Conservation (phyloP, 2,113 vertebrate genomes). For the Anser cygnoides region DNA sequence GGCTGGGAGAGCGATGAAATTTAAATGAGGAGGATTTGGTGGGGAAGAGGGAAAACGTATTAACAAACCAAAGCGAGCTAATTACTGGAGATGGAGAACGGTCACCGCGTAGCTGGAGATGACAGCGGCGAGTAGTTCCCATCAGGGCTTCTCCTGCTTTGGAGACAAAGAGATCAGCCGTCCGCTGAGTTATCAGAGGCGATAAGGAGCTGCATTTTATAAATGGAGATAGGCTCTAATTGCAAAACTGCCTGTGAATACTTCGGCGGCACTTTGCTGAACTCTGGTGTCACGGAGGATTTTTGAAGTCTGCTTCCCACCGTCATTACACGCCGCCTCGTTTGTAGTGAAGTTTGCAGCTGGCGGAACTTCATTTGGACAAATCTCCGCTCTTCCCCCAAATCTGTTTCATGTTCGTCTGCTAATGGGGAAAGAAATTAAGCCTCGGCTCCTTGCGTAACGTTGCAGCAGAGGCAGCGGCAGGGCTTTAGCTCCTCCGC, state of each 20-base stretch:
- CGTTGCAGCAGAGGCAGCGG: accelerated
- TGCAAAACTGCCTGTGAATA: neutral
- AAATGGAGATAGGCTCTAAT: neutral
- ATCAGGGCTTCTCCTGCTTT: neutral
- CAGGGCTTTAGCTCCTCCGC: neutral
- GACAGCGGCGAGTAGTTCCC: neutral
- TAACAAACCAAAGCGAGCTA: conserved; percentile 9
- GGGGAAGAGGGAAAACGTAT: neutral
- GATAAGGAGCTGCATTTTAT: neutral
- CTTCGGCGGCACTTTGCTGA: neutral
- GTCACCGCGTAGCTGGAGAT: neutral
- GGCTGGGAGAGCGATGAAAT: conserved; percentile 18
- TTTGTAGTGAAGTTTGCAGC: neutral
- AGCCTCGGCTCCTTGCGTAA: neutral
- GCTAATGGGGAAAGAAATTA: neutral
- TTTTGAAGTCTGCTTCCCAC: neutral
- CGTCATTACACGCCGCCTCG: neutral
- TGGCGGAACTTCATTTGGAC: neutral
- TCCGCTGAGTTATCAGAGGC: neutral
- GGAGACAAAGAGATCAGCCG: neutral
- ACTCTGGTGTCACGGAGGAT: neutral
- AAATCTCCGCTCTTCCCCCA: neutral
- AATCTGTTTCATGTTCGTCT: neutral
- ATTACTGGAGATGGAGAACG: conserved; percentile 19
- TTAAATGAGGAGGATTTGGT: conserved; percentile 15